Evolutionary conservation across 2,888 invertebrate genomes (phyloP).

Genomic region (Archaeoteleia sp.): DNA sequence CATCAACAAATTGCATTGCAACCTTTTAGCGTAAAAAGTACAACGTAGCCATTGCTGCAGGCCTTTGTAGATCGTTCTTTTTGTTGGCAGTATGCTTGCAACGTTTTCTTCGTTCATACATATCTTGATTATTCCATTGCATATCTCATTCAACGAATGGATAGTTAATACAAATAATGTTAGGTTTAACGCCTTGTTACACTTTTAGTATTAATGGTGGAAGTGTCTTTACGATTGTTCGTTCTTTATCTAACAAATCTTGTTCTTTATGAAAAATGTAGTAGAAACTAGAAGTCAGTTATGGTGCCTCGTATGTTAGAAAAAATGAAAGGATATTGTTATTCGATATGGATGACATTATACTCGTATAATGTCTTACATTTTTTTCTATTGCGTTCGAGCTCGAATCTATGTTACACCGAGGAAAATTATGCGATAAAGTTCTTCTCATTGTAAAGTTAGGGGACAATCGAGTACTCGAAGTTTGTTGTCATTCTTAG

Average conservation of each 20-base stretch:
- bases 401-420: too few species aligned
- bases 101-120: conserved; percentile 55
- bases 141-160: conserved; percentile 56
- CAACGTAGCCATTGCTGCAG: conserved; percentile 36
- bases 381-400: background rate
- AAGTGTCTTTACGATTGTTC: conserved; percentile 35
- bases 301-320: background rate
- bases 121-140: conserved; percentile 57
- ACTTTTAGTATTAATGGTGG: conserved; percentile 36
- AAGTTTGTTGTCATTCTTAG: too few species aligned
- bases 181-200: conserved; percentile 41
- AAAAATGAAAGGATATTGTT: background rate
- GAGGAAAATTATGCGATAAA: too few species aligned
- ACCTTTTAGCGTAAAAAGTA: conserved; percentile 3
- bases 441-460: too few species aligned
- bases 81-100: conserved; percentile 50
- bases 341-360: background rate
- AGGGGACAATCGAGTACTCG: too few species aligned
- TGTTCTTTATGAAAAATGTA: conserved; percentile 6
- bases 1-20: conserved; percentile 10
- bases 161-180: conserved; percentile 42
- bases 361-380: conserved; percentile 2
- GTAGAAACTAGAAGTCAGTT: conserved; percentile 6
- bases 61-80: conserved; percentile 52
- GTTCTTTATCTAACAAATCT: background rate